Percentiles rank a stretch among this genome's conserved stretches.
Evolutionary conservation across 2,113 vertebrate genomes (phyloP).

Genomic region (Peromyscus leucopus): DNA sequence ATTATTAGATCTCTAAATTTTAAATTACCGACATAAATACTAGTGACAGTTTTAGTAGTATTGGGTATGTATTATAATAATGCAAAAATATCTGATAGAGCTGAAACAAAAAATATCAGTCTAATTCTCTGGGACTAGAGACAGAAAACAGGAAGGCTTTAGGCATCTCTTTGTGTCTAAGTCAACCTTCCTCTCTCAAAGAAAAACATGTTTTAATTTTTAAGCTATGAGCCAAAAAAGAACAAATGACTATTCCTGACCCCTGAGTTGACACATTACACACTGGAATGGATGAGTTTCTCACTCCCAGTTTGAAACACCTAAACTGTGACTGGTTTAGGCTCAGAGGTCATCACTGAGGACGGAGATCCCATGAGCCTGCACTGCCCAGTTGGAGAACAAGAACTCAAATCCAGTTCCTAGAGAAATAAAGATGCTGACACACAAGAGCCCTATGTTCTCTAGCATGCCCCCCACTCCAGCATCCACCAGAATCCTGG

Average conservation of each 20-base stretch:
- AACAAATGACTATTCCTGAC: background rate
- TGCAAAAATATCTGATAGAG: background rate
- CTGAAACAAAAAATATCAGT: background rate
- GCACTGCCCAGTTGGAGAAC: background rate
- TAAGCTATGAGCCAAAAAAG: background rate
- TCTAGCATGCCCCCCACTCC: background rate
- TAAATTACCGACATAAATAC: background rate
- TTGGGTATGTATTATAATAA: background rate
- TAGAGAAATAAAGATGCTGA: background rate
- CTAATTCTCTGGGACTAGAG: background rate
- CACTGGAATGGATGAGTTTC: background rate
- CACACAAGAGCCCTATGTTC: background rate
- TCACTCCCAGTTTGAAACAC: background rate
- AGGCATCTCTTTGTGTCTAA: background rate
- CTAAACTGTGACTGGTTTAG: background rate
- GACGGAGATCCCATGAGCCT: background rate
- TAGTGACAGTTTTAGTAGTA: background rate
- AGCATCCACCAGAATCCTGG: accelerated
- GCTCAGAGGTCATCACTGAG: background rate
- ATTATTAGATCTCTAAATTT: background rate
- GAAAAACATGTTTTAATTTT: background rate
- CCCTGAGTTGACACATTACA: background rate
- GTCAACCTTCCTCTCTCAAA: slow-evolving; percentile 5
- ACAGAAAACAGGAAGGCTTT: background rate
- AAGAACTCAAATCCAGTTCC: background rate